Base-by-base conservation (phyloP, 2,888 invertebrate species). In the Deroplatys truncata region DNA sequence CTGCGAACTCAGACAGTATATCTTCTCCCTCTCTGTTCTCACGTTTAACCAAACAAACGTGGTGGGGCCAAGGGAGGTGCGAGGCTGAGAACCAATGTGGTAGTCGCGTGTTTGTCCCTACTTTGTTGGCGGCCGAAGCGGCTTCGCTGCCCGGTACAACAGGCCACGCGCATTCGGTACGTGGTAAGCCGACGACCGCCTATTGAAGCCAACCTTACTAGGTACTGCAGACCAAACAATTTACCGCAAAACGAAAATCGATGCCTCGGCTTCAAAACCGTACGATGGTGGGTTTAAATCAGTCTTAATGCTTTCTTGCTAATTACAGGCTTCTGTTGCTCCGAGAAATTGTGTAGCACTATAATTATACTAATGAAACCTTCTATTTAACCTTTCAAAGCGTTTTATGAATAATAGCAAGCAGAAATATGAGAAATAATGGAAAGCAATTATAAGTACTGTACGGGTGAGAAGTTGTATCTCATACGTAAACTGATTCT, bases 181-280 rank as follows among this genome's bases (percentile, higher is more conserved):
- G 87, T 72, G 87, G 87, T 87, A 83, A 87, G 87, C 87, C 87
- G 43, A 87, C 87, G 82, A 86, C 86, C 86, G 56, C 82, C 86
- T 82, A 35, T 35, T 35, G 35, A 43, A 43, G 43, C 13, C 82
- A 35, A 83, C 35, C 82, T 29, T 35, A 25, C 83, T 83, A 83
- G 84, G 84, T 35, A 84, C 16, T 82, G 82, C 82, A 13, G 25
- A 28, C n/a, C 87, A 35, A 72, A 72, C 56, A 72, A 72, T 72
- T 72, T 72, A 72, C 56, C 56, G 20, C 56, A 83, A n/a, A 83
- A 83, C 72, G 56, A 83, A 87, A 83, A 87, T 87, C 87, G 83
- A 87, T 87, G 35, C 87, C 82, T 87, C 43, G 35, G 87, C 87
- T 28, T 16, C 85, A 72, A 72, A 72, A 72, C 56, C 56, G 7